Conservation (phyloP, 2,888 invertebrate species). For the Apotomis turbidana region DNA sequence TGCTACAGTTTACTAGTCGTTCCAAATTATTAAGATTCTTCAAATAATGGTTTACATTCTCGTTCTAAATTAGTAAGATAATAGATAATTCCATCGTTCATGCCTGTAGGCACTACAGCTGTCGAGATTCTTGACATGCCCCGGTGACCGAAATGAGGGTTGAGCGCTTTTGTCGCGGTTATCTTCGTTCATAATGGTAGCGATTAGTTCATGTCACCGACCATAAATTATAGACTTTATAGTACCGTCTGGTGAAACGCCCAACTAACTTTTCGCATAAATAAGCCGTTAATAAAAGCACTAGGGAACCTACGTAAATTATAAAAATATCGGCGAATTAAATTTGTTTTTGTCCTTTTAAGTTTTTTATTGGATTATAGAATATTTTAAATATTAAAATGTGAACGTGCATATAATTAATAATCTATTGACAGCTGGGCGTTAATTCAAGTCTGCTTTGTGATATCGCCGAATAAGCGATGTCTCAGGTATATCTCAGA, state of each 20-base stretch:
- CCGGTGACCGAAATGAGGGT: conserved; percentile 38
- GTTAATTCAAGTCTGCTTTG: no score
- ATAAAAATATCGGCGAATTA: not conserved
- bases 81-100: not conserved
- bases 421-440: no score
- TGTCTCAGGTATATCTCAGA: no score
- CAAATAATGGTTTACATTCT: not conserved
- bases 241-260: conserved; percentile 59
- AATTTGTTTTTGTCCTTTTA: no score
- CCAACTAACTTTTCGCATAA: conserved; percentile 69
- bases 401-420: no score
- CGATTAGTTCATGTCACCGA: conserved; percentile 70
- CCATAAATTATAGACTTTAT: conserved; percentile 73
- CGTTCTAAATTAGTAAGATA: conserved; percentile 7
- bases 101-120: conserved; percentile 20
- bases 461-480: no score
- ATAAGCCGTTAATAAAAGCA: conserved; percentile 65
- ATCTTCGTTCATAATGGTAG: conserved; percentile 64
- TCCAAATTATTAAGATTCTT: conserved; percentile 3
- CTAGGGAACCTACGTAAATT: conserved; percentile 48
- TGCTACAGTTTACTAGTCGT: not conserved
- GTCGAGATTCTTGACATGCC: conserved; percentile 36
- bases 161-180: conserved; percentile 42
- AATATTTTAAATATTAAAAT: no score
- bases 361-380: no score